Evolutionary conservation across 2,113 vertebrate genomes (phyloP), one percentile per base, ranked within the genome.

Genomic region (Dicerorhinus sumatrensis): DNA sequence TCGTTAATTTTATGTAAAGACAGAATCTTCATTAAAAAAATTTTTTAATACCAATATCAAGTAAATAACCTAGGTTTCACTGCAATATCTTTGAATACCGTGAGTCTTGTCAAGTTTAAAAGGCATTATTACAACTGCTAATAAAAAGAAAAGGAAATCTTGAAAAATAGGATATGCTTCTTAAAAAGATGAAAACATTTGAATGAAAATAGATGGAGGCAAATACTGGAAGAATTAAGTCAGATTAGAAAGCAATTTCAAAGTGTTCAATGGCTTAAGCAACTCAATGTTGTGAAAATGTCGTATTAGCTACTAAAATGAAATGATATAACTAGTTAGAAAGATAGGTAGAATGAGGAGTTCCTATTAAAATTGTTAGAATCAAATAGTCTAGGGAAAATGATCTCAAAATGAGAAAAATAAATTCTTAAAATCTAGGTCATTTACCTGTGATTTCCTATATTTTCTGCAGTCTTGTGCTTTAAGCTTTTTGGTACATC

Each of bases 61-160:
- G 48, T 86, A 95, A 96, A 95, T 89, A 95, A 89, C 36, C 62
- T 97, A 91, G 17, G 21, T 77, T 94, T 97, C 96, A 73, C 60
- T 95, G n/a, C 65, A 93, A 96, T 60, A 75, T 96, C 16, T 96
- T 36, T 95, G 92, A 9, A 84, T 54, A 98, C n/a, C 69, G 7
- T 87, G 51, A 90, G 42, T 79, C 25, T 63, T 82, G 89, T 91
- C n/a, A 86, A 96, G 80, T 31, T 93, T 97, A 63, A 90, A 80
- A 94, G 87, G 23, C 33, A 73, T 98, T 82, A 82, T 69, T 93
- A 31, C 8, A 97, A 96, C 75, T 84, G 51, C 10, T 84, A 91
- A 69, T 63, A 83, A 93, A 85, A 84, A 88, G 27, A 75, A 73
- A 67, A 31, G 62, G 70, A 91, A 31, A 84, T 70, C 8, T 33